A percentile compares a stretch with the other conserved stretches of the same genome.
Evolutionary conservation across 2,113 vertebrate species (phyloP).

Genomic region (Colius striatus): DNA sequence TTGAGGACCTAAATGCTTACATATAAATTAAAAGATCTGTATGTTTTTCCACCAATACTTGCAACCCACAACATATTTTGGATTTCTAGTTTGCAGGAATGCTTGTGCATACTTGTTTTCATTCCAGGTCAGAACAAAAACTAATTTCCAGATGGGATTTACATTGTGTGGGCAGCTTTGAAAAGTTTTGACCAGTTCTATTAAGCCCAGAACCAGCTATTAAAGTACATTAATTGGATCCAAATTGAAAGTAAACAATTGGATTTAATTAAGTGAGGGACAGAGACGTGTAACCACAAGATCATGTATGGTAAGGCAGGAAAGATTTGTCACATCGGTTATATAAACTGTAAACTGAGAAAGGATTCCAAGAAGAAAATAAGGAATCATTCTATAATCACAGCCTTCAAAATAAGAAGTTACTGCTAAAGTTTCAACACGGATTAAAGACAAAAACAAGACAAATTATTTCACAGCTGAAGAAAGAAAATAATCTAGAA

Average conservation of each 20-base stretch:
- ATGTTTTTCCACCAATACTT: neutral
- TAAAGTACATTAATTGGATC: neutral
- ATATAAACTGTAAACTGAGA: neutral
- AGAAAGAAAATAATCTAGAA: neutral
- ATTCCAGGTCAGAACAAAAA: conserved; percentile 48
- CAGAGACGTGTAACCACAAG: neutral
- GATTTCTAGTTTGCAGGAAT: conserved; percentile 51
- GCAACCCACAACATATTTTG: conserved; percentile 1
- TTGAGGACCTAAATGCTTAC: neutral
- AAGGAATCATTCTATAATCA: neutral
- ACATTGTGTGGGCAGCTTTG: conserved; percentile 18
- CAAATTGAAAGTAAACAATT: neutral
- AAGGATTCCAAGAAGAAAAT: conserved; percentile 4
- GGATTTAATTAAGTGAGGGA: conserved; percentile 1
- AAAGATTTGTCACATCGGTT: neutral
- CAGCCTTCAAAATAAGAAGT: neutral
- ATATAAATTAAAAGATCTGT: neutral
- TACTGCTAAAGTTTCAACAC: neutral
- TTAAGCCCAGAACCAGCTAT: neutral
- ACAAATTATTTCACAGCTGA: neutral
- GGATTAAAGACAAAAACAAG: neutral
- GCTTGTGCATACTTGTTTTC: conserved; percentile 29
- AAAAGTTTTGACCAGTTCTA: conserved; percentile 22
- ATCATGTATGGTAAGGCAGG: neutral
- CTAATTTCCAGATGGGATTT: conserved; percentile 42